Conservation (phyloP, 2,797 vertebrate genomes). For the Sebastes steindachneri region DNA sequence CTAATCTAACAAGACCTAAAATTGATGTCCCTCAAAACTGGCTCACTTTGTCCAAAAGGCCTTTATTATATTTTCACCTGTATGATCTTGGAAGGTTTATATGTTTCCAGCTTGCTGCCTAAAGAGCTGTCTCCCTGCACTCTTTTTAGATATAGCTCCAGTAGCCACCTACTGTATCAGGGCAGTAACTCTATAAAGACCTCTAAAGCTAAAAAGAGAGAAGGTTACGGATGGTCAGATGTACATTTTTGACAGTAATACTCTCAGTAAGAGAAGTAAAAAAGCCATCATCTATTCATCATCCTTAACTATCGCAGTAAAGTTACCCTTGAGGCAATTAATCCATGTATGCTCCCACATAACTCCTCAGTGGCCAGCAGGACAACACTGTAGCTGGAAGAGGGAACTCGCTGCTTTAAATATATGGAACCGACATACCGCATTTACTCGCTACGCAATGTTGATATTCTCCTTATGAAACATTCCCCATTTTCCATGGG, state of each 20-base stretch:
- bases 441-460: neutral
- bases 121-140: neutral
- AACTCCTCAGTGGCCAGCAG: neutral
- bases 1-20: neutral
- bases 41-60: neutral
- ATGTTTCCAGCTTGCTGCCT: neutral
- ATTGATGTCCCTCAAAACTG: neutral
- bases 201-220: constrained; percentile 2
- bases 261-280: constrained; percentile 14
- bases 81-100: neutral
- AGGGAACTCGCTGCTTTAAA: neutral
- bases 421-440: neutral
- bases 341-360: neutral
- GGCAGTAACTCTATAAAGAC: constrained; percentile 2
- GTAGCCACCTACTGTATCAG: neutral
- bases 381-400: neutral
- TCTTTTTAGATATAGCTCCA: neutral
- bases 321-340: constrained; percentile 1
- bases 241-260: constrained; percentile 12
- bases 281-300: constrained; percentile 14
- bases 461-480: neutral
- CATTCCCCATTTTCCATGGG: neutral
- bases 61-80: neutral
- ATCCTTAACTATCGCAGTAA: constrained; percentile 16
- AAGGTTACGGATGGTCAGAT: neutral